These are phyloP conservation scores for Oligia strigilis DNA, from an alignment of 2,888 invertebrate genomes.

Conservation along the genomic window DNA sequence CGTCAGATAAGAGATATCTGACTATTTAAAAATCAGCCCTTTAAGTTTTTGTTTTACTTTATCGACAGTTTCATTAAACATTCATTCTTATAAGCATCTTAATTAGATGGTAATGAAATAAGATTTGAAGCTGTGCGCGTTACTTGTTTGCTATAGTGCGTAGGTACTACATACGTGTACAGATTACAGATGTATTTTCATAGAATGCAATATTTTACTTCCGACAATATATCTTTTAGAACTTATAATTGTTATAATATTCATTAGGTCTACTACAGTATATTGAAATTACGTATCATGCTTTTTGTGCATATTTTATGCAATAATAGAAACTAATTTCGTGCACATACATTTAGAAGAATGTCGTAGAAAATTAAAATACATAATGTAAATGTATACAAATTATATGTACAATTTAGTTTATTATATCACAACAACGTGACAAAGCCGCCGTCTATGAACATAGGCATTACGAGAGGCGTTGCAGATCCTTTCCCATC, in stretches of 20 bases:
- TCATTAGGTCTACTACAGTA: slow-evolving; percentile 13
- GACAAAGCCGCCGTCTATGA: not conserved
- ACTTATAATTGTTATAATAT: slow-evolving; percentile 22
- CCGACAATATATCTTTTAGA: not conserved
- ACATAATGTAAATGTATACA: not conserved
- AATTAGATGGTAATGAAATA: slow-evolving; percentile 3
- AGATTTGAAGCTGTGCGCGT: slow-evolving; percentile 47
- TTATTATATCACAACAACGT: not conserved
- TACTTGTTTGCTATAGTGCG: slow-evolving; percentile 44
- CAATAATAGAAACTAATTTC: slow-evolving; percentile 32
- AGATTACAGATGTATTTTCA: slow-evolving; percentile 69
- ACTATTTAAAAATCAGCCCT: not conserved
- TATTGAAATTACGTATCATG: slow-evolving; percentile 37
- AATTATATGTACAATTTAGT: not conserved
- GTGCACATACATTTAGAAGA: slow-evolving; percentile 46
- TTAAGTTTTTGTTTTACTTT: not conserved
- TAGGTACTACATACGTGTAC: slow-evolving; percentile 52
- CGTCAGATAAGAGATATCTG: not conserved
- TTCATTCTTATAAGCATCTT: slow-evolving; percentile 25
- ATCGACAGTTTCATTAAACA: not conserved
- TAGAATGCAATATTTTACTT: slow-evolving; percentile 78
- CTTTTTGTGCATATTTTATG: slow-evolving; percentile 44
- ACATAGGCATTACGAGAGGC: not conserved
- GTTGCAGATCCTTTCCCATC: not conserved
- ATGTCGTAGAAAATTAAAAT: slow-evolving; percentile 6